Evolutionary conservation across 2,113 vertebrate species (phyloP).

Genomic region (Gobio gobio): DNA sequence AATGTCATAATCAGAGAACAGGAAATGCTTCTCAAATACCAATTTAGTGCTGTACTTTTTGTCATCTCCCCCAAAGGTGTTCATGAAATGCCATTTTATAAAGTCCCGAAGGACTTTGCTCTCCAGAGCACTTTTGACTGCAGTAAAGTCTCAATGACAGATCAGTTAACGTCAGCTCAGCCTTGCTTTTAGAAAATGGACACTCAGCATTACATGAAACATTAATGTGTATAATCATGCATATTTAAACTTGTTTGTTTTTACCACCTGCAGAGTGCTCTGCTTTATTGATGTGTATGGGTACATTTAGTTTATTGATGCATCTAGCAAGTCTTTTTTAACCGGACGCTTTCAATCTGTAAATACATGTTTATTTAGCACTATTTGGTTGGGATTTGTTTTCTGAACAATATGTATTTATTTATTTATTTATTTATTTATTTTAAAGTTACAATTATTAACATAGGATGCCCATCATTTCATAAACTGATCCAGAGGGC

Average conservation of each 20-base stretch:
- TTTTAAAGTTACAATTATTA: not conserved
- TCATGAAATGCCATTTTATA: slow-evolving; percentile 14
- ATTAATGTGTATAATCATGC: slow-evolving; percentile 38
- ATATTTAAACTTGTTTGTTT: slow-evolving; percentile 33
- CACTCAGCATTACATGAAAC: slow-evolving; percentile 31
- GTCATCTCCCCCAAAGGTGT: slow-evolving; percentile 5
- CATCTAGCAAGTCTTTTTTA: slow-evolving; percentile 25
- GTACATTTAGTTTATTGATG: slow-evolving; percentile 14
- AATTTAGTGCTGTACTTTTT: not conserved
- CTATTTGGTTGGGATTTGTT: not conserved
- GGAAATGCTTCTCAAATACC: not conserved
- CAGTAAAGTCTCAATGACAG: slow-evolving; percentile 14
- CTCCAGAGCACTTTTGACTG: not conserved
- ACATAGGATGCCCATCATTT: not conserved
- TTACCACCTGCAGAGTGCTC: slow-evolving; percentile 27
- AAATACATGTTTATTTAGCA: not conserved
- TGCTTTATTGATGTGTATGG: slow-evolving; percentile 21
- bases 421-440: no score
- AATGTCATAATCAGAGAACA: not conserved
- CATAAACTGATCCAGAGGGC: not conserved
- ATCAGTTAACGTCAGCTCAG: slow-evolving; percentile 4
- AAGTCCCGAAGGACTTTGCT: not conserved
- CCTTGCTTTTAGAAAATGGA: slow-evolving; percentile 20
- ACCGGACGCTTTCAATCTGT: not conserved
- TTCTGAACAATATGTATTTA: not conserved